These are phyloP conservation scores for Sinonovacula constricta DNA, from an alignment of 1,140 invertebrate genomes.

Conservation along the genomic window DNA sequence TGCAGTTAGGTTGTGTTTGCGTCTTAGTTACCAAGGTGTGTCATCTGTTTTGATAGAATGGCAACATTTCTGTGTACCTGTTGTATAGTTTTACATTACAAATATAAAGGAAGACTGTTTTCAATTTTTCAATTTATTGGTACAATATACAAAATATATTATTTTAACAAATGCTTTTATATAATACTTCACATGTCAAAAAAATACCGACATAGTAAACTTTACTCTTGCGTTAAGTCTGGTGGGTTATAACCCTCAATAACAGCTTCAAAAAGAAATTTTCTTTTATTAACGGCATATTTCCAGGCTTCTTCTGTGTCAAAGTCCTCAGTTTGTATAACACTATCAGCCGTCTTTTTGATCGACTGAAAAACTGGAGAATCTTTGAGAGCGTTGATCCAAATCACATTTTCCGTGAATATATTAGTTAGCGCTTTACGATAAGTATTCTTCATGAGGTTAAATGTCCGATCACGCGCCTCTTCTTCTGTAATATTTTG, in stretches of 20 bases:
- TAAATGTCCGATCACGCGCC: neutral
- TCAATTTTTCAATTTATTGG: no score
- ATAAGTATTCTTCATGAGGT: neutral
- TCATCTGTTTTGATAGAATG: no score
- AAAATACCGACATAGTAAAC: no score
- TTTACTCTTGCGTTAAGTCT: neutral
- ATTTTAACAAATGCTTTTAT: no score
- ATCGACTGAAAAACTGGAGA: neutral
- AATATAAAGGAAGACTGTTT: no score
- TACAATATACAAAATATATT: no score
- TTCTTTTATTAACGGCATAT: conserved; percentile 3
- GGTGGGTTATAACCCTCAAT: neutral
- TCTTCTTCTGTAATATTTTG: neutral
- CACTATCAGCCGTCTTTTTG: neutral
- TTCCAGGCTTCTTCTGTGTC: neutral
- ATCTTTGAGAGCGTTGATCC: neutral
- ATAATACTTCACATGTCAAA: no score
- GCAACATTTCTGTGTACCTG: no score
- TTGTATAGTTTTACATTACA: no score
- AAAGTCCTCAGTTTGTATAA: neutral
- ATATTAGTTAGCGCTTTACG: conserved; percentile 1
- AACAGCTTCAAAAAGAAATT: conserved; percentile 12
- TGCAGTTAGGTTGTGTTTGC: no score
- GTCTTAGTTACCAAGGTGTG: no score
- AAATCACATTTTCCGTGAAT: neutral